Evolutionary conservation across 1,140 invertebrate species (phyloP), one percentile per base, ranked within the genome.

Genomic region (Triops longicaudatus): DNA sequence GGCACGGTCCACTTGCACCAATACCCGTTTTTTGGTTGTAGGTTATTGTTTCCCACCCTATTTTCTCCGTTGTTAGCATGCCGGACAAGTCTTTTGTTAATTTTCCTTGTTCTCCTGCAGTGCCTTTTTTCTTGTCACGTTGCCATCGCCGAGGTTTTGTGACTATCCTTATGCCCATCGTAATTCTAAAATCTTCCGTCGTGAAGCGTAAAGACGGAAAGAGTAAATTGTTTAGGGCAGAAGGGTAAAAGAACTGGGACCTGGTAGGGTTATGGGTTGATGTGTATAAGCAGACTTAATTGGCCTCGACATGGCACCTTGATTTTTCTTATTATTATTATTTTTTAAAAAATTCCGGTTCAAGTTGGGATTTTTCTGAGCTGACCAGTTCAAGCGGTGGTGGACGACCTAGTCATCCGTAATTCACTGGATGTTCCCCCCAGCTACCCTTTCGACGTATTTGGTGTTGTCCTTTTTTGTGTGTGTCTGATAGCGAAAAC

Each of bases 101-200:
- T 63, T 63, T 63, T 14, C 31, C 31, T 63, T 63, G 50, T 63
- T 63, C 50, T 63, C 50, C 50, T 63, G 50, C 50, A 63, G 50
- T 63, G 50, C 50, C 50, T 63, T 63, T 63, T 63, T 63, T 63
- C 50, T 17, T 63, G 22, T 63, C 50, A 63, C 50, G 14, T 63
- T 22, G 22, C 50, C 22, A 63, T 63, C 50, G 14, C 17, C 22
- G 17, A 63, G 22, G 22, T 63, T 63, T 63, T 22, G 14, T 63
- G 14, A n/a, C 22, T 17, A 63, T 17, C 50, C 22, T 17, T 63
- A 63, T 63, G 17, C 50, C 50, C 50, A 17, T 12, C 22, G 17
- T n/a, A 63, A 63, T 6, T 5, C 0, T 63, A 63, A 63, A n/a
- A 44, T 17, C 50, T n/a, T 63, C 3, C 22, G 17, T 22, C 22